Evolutionary conservation across 1,140 invertebrate genomes (phyloP).

Genomic region (Pseudomyrmex gracilis): DNA sequence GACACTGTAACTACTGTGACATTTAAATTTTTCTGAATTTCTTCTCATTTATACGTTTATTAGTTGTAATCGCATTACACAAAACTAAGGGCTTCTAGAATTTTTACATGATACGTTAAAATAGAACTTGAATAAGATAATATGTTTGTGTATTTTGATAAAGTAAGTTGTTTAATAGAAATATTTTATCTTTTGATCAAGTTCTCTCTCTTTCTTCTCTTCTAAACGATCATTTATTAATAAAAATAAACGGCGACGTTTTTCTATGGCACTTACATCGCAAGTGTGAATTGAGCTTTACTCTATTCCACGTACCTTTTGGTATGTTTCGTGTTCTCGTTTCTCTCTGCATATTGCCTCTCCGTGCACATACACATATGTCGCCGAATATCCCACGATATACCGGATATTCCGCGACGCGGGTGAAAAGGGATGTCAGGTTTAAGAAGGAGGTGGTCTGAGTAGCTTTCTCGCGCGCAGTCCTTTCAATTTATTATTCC

Average conservation of each 20-base stretch:
- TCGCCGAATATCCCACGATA: constrained; percentile 76
- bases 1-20: neutral
- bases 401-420: constrained; percentile 60
- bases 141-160: neutral
- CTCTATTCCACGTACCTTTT: constrained; percentile 54
- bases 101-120: neutral
- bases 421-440: constrained; percentile 51
- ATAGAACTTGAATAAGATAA: neutral
- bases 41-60: neutral
- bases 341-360: constrained; percentile 76
- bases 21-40: neutral
- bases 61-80: no score
- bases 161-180: neutral
- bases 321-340: constrained; percentile 55
- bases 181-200: no score
- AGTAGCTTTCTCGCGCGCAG: constrained; percentile 36
- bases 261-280: neutral
- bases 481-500: constrained; percentile 60
- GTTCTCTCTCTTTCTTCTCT: no score
- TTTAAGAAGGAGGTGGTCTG: constrained; percentile 39
- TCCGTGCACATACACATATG: constrained; percentile 79
- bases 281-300: constrained; percentile 39
- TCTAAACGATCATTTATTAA: neutral
- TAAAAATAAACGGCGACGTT: neutral
- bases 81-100: no score